These are phyloP conservation scores for Hapalemur alaotrensis DNA, from an alignment of 2,797 vertebrate genomes.

Conservation along the genomic window DNA sequence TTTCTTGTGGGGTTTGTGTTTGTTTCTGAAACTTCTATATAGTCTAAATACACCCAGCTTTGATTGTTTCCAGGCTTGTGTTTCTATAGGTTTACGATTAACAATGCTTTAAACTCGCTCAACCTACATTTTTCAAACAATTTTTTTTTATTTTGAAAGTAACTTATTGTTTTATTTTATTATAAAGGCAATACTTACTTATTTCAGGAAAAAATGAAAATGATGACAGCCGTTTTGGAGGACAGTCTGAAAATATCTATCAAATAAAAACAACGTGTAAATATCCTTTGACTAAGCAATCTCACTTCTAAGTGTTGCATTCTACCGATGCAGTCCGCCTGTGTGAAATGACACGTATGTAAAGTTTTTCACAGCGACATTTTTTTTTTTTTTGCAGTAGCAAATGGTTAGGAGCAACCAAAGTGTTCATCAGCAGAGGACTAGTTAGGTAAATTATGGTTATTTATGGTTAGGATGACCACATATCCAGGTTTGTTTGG, in stretches of 20 bases:
- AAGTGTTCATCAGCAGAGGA: background rate
- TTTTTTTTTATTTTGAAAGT: constrained; percentile 8
- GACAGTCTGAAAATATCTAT: background rate
- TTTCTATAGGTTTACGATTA: constrained; percentile 32
- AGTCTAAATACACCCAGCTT: background rate
- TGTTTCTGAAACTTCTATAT: constrained; percentile 35
- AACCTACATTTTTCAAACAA: constrained; percentile 13
- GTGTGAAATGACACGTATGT: background rate
- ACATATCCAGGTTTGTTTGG: background rate
- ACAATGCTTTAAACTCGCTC: constrained; percentile 16
- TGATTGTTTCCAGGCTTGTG: background rate
- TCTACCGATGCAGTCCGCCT: background rate
- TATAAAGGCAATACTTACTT: background rate
- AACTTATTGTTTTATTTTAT: background rate
- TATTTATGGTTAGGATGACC: background rate
- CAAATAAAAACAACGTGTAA: background rate
- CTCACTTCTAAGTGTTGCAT: background rate
- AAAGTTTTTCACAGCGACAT: background rate
- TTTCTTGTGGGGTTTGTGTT: constrained; percentile 58
- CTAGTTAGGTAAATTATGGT: background rate
- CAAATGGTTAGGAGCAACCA: background rate
- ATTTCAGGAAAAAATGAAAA: background rate
- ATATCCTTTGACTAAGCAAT: background rate
- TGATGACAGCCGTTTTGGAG: background rate
- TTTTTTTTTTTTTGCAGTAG: background rate